These are phyloP conservation scores for Heterodera filipjevi DNA, from an alignment of 2,888 invertebrate genomes.

Conservation along the genomic window DNA sequence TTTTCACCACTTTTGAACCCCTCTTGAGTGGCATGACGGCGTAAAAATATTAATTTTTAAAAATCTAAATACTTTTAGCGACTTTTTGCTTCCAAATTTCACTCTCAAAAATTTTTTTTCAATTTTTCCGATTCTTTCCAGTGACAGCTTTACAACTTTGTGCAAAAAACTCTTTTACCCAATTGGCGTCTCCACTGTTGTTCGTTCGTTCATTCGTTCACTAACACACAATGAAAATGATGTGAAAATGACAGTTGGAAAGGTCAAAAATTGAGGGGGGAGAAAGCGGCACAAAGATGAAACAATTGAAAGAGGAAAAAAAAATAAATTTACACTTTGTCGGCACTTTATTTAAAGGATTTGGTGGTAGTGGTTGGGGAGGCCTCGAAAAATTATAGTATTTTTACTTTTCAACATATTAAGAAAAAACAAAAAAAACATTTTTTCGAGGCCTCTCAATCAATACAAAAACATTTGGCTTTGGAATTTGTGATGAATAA, in stretches of 20 bases:
- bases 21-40: too few relatives aligned
- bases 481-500: not conserved
- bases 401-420: not conserved
- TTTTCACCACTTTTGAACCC: too few relatives aligned
- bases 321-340: slow-evolving; percentile 8
- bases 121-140: not conserved
- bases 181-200: not conserved
- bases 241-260: not conserved
- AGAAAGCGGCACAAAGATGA: not conserved
- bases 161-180: not conserved
- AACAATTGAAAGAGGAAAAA: not conserved
- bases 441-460: not conserved
- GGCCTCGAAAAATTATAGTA: not conserved
- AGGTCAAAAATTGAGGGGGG: not conserved
- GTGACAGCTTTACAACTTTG: not conserved
- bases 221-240: not conserved
- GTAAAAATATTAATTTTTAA: too few relatives aligned
- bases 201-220: not conserved
- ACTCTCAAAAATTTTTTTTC: not conserved
- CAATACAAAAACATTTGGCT: not conserved
- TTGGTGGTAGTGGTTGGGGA: not conserved
- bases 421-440: too few relatives aligned
- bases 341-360: not conserved
- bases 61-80: too few relatives aligned
- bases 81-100: not conserved